Conservation (phyloP, 2,888 invertebrate species). For the Eupithecia insigniata region DNA sequence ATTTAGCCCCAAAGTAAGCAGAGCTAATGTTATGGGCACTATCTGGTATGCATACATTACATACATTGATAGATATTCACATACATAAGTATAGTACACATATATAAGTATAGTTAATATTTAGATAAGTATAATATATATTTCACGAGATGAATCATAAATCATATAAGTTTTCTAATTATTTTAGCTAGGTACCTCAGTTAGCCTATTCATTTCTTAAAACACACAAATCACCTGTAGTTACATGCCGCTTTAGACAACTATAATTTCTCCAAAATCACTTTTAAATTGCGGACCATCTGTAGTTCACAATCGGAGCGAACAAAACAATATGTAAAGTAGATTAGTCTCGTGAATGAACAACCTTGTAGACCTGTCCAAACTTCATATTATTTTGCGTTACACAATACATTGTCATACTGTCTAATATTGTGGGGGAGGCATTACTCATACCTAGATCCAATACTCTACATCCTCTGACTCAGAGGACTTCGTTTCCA, state of each 20-base stretch:
- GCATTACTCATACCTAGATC: conserved; percentile 62
- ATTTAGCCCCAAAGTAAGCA: too few relatives aligned
- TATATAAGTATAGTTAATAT: too few relatives aligned
- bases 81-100: too few relatives aligned
- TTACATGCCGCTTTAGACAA: neutral
- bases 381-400: conserved; percentile 30
- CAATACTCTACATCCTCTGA: conserved; percentile 55
- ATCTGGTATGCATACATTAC: too few relatives aligned
- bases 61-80: too few relatives aligned
- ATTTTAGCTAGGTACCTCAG: neutral
- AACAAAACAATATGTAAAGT: conserved; percentile 26
- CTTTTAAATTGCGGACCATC: conserved; percentile 1
- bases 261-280: neutral
- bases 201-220: neutral
- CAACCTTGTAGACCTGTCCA: conserved; percentile 31
- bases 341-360: conserved; percentile 25
- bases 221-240: neutral
- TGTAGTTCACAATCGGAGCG: conserved; percentile 17
- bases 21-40: too few relatives aligned
- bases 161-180: too few relatives aligned
- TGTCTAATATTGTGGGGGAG: conserved; percentile 51
- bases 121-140: too few relatives aligned
- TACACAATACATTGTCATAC: conserved; percentile 42
- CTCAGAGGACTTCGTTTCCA: conserved; percentile 47
- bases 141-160: too few relatives aligned